Evolutionary conservation across 1,140 invertebrate genomes (phyloP), one percentile per base, ranked within the genome.

Genomic region (Camponotus vicinus): DNA sequence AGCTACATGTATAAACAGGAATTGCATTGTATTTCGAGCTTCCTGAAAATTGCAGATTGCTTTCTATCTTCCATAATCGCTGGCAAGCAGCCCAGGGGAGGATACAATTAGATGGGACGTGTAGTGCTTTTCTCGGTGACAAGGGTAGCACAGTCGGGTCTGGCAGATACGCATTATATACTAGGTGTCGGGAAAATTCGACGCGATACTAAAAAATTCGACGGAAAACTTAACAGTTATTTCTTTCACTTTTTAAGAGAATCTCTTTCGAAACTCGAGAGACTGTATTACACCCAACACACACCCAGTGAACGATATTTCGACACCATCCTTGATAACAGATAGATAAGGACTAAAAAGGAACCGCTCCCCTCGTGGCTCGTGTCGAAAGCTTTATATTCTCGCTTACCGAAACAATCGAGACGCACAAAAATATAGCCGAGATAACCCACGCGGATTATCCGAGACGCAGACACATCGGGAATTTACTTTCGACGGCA

Each of bases 1-100:
- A 55, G 49, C 32, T 52, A 52, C 4, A 18, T 61, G 13, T 49
- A 18, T n/a, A 34, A 42, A n/a, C 69, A 75, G 69, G 37, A 83
- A 75, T 75, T 83, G 69, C 73, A 83, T 83, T 73, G 79, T 83
- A 83, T 83, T 83, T 83, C 79, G 79, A 83, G 75, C 79, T 83
- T 61, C n/a, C 69, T 83, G 79, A 83, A 83, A 83, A 83, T 83
- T 83, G 69, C 69, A 66, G 69, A 75, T 83, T 75, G 79, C 69
- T 83, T 83, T 83, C 79, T 83, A 83, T 83, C 79, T 83, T 40
- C 79, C 69, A 75, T 83, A 83, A 83, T 83, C 79, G 79, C 42
- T 75, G 69, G 79, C 79, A 73, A 83, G 69, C 55, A 75, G 69
- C 69, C 79, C 79, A 73, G 55, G 79, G 79, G 69, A 83, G 79